phyloP scores from a whole-genome alignment of 1,140 invertebrate genomes.

The Zaprionus davidi region DNA sequence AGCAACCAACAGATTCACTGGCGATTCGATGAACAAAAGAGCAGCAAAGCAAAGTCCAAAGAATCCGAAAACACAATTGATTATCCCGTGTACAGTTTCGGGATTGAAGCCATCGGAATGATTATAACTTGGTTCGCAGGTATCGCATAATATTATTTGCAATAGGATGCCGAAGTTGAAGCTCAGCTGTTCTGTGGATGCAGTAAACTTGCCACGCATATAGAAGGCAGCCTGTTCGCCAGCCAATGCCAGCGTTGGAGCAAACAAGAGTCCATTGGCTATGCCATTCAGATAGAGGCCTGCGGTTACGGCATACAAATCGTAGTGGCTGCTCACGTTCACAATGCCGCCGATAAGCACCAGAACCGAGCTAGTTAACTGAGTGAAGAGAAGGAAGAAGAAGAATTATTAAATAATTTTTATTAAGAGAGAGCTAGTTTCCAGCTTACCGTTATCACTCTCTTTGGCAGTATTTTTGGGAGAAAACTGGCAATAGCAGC shows the following conservation, averaged over 20 bases:
- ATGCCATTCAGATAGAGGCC: constrained; percentile 61
- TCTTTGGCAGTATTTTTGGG: constrained; percentile 48
- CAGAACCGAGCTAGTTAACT: constrained; percentile 38
- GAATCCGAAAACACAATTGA: constrained; percentile 43
- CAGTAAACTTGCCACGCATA: constrained; percentile 34
- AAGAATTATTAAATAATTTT: too few species aligned
- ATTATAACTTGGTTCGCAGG: not conserved
- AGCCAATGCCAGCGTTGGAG: constrained; percentile 51
- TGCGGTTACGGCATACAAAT: constrained; percentile 19
- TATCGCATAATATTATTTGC: constrained; percentile 27
- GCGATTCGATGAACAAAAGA: constrained; percentile 53
- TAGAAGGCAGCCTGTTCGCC: constrained; percentile 55
- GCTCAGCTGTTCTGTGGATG: constrained; percentile 49
- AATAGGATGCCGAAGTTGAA: constrained; percentile 45
- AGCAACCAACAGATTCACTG: constrained; percentile 40
- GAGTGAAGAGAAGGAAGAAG: not conserved
- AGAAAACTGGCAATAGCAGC: constrained; percentile 39
- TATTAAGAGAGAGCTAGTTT: not conserved
- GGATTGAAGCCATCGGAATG: not conserved
- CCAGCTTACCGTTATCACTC: constrained; percentile 44
- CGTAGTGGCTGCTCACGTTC: constrained; percentile 13
- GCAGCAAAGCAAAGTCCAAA: constrained; percentile 29
- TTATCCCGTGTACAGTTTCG: constrained; percentile 45
- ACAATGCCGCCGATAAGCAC: constrained; percentile 53
- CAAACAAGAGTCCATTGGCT: constrained; percentile 60